Evolutionary conservation across 37 sponge, comb jelly and placozoan species (phyloP), one percentile per base, ranked within the genome.

Genomic region (Eunapius fragilis): DNA sequence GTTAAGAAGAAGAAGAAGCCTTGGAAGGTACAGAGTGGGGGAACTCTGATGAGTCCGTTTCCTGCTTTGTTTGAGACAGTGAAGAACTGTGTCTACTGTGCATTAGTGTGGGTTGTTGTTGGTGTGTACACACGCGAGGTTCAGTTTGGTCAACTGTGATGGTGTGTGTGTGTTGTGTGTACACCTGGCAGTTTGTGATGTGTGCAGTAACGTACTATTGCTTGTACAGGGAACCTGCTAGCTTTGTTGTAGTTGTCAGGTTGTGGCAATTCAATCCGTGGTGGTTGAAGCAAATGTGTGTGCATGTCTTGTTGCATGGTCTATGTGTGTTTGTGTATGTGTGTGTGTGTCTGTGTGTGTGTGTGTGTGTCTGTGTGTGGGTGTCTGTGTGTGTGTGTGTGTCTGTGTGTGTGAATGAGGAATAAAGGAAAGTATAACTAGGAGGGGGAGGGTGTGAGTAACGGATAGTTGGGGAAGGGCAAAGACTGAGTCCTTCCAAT

Each of bases 1-100:
- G 79, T 32, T 2, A 87, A 87, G 85, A 92, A 87, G 58, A 92
- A 92, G 82, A 85, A 84, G 72, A 84, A 87, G 70, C 30, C 69
- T 3, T 91, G 92, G 92, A 91, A 84, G 92, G 92, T 91, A 33
- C n/a, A n/a, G 28, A 83, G 72, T 0, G 38, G 68, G 70, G 49
- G n/a, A 37, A 35, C n/a, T n/a, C n/a, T 3, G 33, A 37, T 37
- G 19, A 13, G 26, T 33, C 0, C 37, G 67, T 23, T 77, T 58
- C 58, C 41, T 41, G 41, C 41, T 6, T 41, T 41, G 41, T 3
- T 58, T 58, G 58, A 19, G 14, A 19, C 19, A 58, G 58, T 11
- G 1, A 58, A 58, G 58, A 19, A 17, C 58, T 17, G 7, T 58
- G 58, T 17, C 14, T 19, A 19, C 22, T 17, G 22, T 19, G 22